phyloP scores from a whole-genome alignment of 92 coral and sea anemone species.

The Phenganax subtilis region DNA sequence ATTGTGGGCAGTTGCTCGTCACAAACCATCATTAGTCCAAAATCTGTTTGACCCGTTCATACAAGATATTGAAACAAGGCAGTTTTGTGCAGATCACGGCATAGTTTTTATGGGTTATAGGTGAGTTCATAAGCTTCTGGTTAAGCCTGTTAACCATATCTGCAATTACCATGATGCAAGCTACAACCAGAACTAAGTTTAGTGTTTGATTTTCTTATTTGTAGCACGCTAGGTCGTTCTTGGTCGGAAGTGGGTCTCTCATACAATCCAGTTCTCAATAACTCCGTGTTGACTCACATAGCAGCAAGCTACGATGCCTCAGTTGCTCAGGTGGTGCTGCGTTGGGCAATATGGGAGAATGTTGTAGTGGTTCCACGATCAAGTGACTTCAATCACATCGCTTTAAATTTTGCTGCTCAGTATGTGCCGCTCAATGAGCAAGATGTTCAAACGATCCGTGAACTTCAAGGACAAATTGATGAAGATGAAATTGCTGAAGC shows the following conservation, averaged over 20 bases:
- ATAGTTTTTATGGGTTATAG: constrained; percentile 91
- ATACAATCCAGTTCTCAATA: constrained; percentile 66
- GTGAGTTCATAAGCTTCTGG: constrained; percentile 27
- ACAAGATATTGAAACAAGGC: constrained; percentile 71
- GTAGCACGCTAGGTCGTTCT: constrained; percentile 77
- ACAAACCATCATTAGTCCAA: constrained; percentile 76
- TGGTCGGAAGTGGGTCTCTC: constrained; percentile 72
- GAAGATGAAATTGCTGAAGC: constrained; percentile 49
- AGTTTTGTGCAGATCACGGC: constrained; percentile 61
- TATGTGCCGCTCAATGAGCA: constrained; percentile 60
- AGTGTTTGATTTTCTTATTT: neutral
- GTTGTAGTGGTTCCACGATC: constrained; percentile 75
- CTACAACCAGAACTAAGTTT: neutral
- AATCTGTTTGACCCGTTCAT: constrained; percentile 80
- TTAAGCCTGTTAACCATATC: neutral
- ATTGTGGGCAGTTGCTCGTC: constrained; percentile 59
- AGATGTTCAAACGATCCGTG: constrained; percentile 50
- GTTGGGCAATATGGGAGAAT: constrained; percentile 79
- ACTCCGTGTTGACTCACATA: constrained; percentile 61
- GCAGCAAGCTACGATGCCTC: constrained; percentile 74
- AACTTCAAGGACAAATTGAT: constrained; percentile 65
- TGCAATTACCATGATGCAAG: neutral
- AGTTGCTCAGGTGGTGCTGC: constrained; percentile 69
- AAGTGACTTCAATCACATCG: constrained; percentile 79
- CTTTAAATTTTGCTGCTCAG: constrained; percentile 73